phyloP scores from a whole-genome alignment of 1,140 invertebrate genomes.

The Tigriopus japonicus region DNA sequence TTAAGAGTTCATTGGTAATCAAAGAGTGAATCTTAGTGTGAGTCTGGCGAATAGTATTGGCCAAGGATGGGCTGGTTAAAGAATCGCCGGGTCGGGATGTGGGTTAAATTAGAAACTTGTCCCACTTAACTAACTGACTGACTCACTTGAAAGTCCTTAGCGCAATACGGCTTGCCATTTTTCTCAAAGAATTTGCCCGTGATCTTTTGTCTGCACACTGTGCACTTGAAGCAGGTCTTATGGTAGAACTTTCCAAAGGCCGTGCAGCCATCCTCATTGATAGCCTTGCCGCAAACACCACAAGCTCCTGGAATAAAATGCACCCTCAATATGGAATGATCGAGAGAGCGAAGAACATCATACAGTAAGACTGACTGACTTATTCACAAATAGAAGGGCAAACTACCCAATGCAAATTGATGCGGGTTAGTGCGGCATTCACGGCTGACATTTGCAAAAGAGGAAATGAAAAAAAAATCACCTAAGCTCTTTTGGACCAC shows the following conservation, averaged over 20 bases:
- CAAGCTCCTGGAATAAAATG: conserved; percentile 9
- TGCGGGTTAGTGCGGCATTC: too few relatives aligned
- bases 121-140: too few relatives aligned
- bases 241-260: conserved; percentile 14
- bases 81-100: too few relatives aligned
- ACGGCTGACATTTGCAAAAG: not conserved
- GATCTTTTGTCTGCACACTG: conserved; percentile 3
- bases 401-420: too few relatives aligned
- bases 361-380: too few relatives aligned
- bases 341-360: not conserved
- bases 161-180: conserved; percentile 12
- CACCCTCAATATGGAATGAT: not conserved
- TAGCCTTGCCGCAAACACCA: conserved; percentile 5
- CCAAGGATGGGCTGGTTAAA: too few relatives aligned
- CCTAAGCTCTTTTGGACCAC: conserved; percentile 2
- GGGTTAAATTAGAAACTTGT: too few relatives aligned
- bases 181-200: conserved; percentile 14
- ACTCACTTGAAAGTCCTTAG: conserved; percentile 3
- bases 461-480: not conserved
- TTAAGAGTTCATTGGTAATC: too few relatives aligned
- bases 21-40: too few relatives aligned
- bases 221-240: conserved; percentile 13
- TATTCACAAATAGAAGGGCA: too few relatives aligned
- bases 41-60: too few relatives aligned
- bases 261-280: conserved; percentile 13